Conservation (phyloP, 2,113 vertebrate species). For the Sakesphorus luctuosus region DNA sequence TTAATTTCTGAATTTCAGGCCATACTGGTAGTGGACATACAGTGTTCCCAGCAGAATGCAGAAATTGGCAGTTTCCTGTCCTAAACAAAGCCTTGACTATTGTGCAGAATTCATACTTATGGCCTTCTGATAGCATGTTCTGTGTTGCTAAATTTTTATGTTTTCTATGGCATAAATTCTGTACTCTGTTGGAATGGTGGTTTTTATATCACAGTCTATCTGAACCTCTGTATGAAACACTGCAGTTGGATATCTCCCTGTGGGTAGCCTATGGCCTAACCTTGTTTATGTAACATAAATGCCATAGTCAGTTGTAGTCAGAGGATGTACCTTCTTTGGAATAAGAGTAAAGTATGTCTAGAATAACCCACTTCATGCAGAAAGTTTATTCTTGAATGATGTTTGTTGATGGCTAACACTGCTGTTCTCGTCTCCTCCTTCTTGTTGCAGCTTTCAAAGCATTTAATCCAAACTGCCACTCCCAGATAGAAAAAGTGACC, state of each 20-base stretch:
- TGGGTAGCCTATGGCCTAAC: neutral
- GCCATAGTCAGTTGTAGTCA: neutral
- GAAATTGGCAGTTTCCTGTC: neutral
- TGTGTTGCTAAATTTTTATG: neutral
- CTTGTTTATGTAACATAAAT: neutral
- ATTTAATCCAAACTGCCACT: neutral
- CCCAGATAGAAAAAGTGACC: neutral
- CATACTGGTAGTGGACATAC: neutral
- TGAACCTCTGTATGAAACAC: neutral
- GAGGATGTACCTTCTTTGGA: neutral
- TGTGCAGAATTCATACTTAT: neutral
- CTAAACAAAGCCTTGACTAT: neutral
- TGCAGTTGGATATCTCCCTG: neutral
- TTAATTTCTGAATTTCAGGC: slow-evolving; percentile 38
- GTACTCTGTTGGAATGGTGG: neutral
- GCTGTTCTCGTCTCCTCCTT: neutral
- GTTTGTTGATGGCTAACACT: neutral
- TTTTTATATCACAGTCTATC: neutral
- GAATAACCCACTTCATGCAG: neutral
- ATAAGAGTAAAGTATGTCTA: neutral
- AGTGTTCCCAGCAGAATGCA: neutral
- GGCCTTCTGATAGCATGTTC: neutral
- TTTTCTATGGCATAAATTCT: neutral
- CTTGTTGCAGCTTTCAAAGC: neutral
- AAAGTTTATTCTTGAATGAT: neutral